Evolutionary conservation across 1,140 invertebrate species (phyloP), one percentile per base, ranked within the genome.

Genomic region (Calephelis nemesis): DNA sequence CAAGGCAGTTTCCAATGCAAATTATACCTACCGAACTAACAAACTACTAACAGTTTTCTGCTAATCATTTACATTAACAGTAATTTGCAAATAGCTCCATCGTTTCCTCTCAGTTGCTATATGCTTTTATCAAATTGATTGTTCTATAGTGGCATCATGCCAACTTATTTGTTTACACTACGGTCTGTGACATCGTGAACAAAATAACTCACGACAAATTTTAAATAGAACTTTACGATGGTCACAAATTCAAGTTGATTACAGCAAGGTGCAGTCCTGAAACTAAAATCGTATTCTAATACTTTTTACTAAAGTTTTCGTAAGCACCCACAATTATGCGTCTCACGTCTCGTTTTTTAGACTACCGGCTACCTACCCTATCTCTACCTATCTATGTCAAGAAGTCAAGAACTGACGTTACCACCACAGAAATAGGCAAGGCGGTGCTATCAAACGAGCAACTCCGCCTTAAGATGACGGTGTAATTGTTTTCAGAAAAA

Each of bases 211-310:
- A 58, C 54, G 30, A 39, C 30, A 12, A 19, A 15, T 39, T 58
- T 30, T 39, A 40, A 58, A 58, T 58, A 58, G 15, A 58, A 58
- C 12, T 60, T 60, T 60, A 60, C 30, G 54, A 60, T 60, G 54
- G 30, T 39, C 54, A 30, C 30, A 60, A 60, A 60, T 60, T 40
- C 39, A 30, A 60, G 39, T 12, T 60, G 58, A 39, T 60, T 60
- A 60, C 58, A 60, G 12, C n/a, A 60, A 60, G 40, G 39, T 60
- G 58, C 58, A 60, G 58, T 60, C 39, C 30, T 60, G 40, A 60
- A 42, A 60, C 58, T 60, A 39, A 60, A 42, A 12, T n/a, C 40
- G 58, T 60, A 60, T 30, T 4, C 3, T 30, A 30, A 4, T 30
- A 30, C 4, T 30, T 30, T 0, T 30, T 2, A 30, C 2, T 30